Evolutionary conservation across 2,797 vertebrate species (phyloP).

Genomic region (Sardinella longiceps): DNA sequence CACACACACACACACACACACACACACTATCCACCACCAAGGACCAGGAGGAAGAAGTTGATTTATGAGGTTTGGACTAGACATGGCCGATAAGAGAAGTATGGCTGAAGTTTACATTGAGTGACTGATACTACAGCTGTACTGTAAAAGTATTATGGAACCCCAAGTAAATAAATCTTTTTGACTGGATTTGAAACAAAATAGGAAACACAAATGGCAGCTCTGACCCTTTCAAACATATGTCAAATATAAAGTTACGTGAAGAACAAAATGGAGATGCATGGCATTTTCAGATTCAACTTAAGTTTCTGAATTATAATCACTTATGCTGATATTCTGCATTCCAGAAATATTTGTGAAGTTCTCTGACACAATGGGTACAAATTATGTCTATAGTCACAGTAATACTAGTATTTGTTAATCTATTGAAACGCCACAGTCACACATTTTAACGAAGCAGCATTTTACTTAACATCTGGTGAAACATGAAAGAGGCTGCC

Average conservation of each 20-base stretch:
- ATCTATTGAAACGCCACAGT: no score
- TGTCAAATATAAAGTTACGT: background rate
- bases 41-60: background rate
- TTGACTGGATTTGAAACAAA: background rate
- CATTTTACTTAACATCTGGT: no score
- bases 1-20: background rate
- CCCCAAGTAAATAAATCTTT: background rate
- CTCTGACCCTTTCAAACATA: background rate
- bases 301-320: background rate
- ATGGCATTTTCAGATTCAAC: no score
- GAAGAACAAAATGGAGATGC: background rate
- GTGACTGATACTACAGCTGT: background rate
- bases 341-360: background rate
- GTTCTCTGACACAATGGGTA: no score
- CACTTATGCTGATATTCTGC: background rate
- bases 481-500: no score
- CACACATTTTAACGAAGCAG: no score
- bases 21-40: background rate
- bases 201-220: background rate
- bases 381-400: no score
- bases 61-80: background rate
- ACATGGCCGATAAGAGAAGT: background rate
- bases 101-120: background rate
- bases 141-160: background rate
- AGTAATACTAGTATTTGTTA: no score